Conservation (phyloP, 2,113 vertebrate species). For the Gracilinanus agilis region DNA sequence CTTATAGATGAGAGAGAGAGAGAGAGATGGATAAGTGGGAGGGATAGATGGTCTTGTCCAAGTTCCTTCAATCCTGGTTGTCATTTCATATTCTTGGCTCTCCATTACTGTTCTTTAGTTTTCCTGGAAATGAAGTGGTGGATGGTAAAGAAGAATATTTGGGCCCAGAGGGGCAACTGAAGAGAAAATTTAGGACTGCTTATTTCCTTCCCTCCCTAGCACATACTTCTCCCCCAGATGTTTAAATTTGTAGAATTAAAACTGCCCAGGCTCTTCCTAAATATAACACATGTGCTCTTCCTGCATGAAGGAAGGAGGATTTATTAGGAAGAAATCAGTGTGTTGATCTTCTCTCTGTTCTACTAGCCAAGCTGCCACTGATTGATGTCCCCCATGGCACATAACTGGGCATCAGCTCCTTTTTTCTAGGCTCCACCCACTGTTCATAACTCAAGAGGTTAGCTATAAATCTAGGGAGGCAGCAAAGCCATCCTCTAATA, state of each 20-base stretch:
- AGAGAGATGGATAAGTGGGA: conserved; percentile 2
- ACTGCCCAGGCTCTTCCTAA: conserved; percentile 30
- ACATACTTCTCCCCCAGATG: not conserved
- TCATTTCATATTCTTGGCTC: not conserved
- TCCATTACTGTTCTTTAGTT: not conserved
- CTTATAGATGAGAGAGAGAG: not conserved
- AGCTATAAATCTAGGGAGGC: conserved; percentile 55
- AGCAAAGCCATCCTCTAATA: conserved; percentile 35
- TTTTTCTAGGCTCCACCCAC: conserved; percentile 49
- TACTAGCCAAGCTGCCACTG: conserved; percentile 55
- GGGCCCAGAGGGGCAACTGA: not conserved
- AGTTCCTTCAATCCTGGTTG: not conserved
- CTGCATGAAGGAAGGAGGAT: conserved; percentile 47
- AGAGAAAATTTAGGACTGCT: not conserved
- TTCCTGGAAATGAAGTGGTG: not conserved
- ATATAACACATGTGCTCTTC: conserved; percentile 60
- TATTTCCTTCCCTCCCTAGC: not conserved
- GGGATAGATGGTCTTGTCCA: not conserved
- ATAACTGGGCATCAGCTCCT: conserved; percentile 38
- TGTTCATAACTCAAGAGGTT: conserved; percentile 70
- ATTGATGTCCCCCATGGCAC: conserved; percentile 26
- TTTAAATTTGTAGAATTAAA: conserved; percentile 7
- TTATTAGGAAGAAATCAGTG: conserved; percentile 61
- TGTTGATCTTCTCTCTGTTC: conserved; percentile 53
- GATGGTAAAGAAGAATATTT: not conserved